These are phyloP conservation scores for Eriocheir sinensis DNA, from an alignment of 1,140 invertebrate species.

Conservation along the genomic window DNA sequence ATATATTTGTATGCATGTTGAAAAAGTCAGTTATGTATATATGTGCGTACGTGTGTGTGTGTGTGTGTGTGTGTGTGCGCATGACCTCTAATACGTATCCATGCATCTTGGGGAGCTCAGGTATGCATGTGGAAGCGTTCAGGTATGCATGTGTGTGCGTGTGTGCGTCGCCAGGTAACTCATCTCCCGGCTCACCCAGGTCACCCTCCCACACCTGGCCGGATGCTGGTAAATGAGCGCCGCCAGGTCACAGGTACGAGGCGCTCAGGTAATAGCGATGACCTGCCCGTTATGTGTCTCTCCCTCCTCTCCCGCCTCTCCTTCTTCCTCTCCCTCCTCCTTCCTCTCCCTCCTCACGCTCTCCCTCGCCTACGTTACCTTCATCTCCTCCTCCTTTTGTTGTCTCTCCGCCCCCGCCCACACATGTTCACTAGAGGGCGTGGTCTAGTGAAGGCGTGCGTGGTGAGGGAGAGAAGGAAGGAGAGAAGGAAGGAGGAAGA, in stretches of 20 bases:
- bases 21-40: too few species aligned
- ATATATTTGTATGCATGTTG: too few species aligned
- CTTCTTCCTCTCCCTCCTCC: background rate
- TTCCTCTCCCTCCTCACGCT: background rate
- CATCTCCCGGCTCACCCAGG: background rate
- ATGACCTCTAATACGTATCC: too few species aligned
- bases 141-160: too few species aligned
- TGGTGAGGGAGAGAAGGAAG: background rate
- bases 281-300: background rate
- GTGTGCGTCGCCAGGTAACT: too few species aligned
- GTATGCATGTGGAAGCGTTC: too few species aligned
- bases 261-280: slow-evolving; percentile 4
- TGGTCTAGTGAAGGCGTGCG: background rate
- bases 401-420: background rate
- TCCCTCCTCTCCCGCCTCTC: background rate
- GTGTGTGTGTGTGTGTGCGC: too few species aligned
- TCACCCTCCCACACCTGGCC: slow-evolving; percentile 17
- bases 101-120: too few species aligned
- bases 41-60: too few species aligned
- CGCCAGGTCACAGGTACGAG: background rate
- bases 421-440: slow-evolving; percentile 26
- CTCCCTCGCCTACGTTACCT: too few species aligned
- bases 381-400: background rate
- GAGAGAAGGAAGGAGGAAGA: too few species aligned
- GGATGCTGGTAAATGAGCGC: background rate